Conservation (phyloP, 2,113 vertebrate species). For the Alectura lathami region DNA sequence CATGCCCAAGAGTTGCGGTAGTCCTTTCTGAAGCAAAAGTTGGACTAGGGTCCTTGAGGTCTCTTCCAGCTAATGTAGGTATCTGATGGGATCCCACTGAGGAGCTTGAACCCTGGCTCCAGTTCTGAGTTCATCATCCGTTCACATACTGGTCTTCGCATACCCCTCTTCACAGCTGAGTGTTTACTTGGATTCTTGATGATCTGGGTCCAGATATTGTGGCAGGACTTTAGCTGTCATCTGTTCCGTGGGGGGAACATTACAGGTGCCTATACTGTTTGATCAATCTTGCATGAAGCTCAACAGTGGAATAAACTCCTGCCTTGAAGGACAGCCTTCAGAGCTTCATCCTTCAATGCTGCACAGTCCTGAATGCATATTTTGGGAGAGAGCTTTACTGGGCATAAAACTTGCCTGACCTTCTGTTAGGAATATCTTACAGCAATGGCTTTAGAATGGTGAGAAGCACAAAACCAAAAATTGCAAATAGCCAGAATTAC, state of each 20-base stretch:
- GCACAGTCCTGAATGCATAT: neutral
- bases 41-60: neutral
- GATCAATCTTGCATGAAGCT: neutral
- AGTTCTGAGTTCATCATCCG: neutral
- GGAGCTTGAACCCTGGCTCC: neutral
- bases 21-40: neutral
- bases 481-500: neutral
- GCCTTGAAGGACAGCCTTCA: neutral
- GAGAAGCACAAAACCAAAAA: neutral
- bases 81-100: neutral
- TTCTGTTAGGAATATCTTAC: neutral
- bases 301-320: neutral
- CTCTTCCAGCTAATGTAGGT: neutral
- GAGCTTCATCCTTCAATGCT: slow-evolving; percentile 18
- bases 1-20: neutral
- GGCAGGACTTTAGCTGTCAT: neutral
- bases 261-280: neutral
- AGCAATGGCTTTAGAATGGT: neutral
- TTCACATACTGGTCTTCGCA: neutral
- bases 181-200: neutral
- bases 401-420: neutral
- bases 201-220: neutral
- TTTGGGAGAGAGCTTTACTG: neutral
- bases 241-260: neutral
- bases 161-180: neutral